phyloP scores from a whole-genome alignment of 2,113 vertebrate genomes.

The Emydura subglobosa region DNA sequence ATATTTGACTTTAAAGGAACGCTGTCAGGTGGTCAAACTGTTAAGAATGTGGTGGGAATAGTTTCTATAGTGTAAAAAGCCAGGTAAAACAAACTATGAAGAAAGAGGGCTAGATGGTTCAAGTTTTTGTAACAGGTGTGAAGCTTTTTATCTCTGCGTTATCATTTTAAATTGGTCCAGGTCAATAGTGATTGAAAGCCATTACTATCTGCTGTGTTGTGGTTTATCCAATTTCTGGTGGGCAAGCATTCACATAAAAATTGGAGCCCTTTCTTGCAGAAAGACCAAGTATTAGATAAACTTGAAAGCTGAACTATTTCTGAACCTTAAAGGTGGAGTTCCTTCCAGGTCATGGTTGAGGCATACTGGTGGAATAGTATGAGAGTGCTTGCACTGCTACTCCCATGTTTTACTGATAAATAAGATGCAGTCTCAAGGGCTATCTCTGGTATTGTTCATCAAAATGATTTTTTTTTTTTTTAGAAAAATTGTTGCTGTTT shows the following conservation, averaged over 20 bases:
- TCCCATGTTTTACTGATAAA: neutral
- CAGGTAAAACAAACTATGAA: too few species aligned
- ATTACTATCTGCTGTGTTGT: neutral
- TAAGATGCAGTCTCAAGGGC: neutral
- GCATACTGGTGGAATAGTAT: neutral
- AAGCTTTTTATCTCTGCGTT: neutral
- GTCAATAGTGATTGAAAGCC: neutral
- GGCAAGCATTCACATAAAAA: neutral
- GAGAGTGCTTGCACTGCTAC: neutral
- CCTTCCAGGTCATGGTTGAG: neutral
- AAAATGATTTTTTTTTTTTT: too few species aligned
- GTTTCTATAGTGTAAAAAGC: accelerated
- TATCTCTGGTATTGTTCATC: neutral
- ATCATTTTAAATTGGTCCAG: neutral
- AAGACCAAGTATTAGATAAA: neutral
- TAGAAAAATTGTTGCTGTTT: too few species aligned
- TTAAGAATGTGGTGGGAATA: neutral
- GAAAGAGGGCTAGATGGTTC: accelerated
- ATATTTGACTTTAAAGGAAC: neutral
- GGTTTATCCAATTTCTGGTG: neutral
- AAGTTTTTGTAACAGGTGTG: neutral
- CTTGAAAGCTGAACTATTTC: neutral
- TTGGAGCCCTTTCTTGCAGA: neutral
- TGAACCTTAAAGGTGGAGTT: neutral
- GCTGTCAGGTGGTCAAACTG: neutral